Evolutionary conservation across 2,797 vertebrate species (phyloP), one percentile per base, ranked within the genome.

Genomic region (Lagorchestes hirsutus): DNA sequence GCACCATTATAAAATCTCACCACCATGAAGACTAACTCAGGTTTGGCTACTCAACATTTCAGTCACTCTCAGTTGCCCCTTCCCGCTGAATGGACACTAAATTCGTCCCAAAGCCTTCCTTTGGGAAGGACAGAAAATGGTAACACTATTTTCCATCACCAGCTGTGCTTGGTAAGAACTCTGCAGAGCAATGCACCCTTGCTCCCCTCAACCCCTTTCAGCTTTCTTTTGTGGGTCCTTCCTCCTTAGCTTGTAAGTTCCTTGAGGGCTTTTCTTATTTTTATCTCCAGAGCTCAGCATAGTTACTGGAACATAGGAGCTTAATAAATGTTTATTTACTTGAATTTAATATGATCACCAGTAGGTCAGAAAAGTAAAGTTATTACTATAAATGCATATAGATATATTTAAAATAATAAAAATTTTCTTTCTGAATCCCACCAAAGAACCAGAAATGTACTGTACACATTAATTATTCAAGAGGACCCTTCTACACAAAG

Each of bases 271-370:
- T 82, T 82, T 40, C n/a, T 46, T 40, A 82, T 24, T 40, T 46
- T 8, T 24, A 74, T 40, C 16, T 18, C n/a, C 16, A 40, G 14
- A n/a, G n/a, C 14, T 74, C 40, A 74, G 16, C 34, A 22, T 1
- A 22, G 5, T 46, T n/a, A 46, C n/a, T 24, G n/a, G 22, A 40
- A 82, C 18, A 46, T 24, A 82, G n/a, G n/a, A 46, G 12, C 11
- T 58, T 58, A 28, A 58, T 67, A 82, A 40, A 22, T 82, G 67
- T 46, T 10, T 82, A 46, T 46, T 82, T 46, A 82, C 12, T 24
- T 82, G n/a, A 40, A 82, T 67, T 67, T 67, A 67, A 93, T 59
- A 95, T 34, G 93, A 95, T 31, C 27, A 97, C 94, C 57, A 94
- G 14, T 95, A 93, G 29, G 62, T 91, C 59, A 91, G 9, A 62